Conservation (phyloP, 2,797 vertebrate genomes). For the Eulemur coronatus region DNA sequence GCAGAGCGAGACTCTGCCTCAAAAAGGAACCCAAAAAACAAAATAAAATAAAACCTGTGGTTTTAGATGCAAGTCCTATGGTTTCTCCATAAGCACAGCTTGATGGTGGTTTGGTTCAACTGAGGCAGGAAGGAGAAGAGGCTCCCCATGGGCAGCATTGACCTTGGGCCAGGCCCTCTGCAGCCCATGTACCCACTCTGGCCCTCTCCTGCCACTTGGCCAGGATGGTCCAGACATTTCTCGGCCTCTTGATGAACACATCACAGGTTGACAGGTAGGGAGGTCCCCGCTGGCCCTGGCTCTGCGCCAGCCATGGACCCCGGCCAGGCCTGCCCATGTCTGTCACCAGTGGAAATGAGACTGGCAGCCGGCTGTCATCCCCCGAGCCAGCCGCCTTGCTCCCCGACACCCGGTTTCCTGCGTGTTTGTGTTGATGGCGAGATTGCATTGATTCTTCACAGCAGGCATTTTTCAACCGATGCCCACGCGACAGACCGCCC, state of each 20-base stretch:
- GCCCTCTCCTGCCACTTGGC: not conserved
- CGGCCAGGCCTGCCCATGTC: not conserved
- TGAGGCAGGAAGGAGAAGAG: not conserved
- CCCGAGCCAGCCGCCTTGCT: not conserved
- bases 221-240: not conserved
- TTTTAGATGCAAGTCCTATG: rapidly evolving
- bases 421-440: rapidly evolving
- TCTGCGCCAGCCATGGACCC: not conserved
- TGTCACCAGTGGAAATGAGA: conserved; percentile 35
- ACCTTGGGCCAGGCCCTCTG: not conserved
- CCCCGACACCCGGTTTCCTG: not conserved
- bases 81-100: not conserved
- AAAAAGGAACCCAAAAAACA: too few species aligned
- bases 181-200: rapidly evolving
- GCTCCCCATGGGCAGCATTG: rapidly evolving
- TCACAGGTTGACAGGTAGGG: conserved; percentile 40
- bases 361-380: not conserved
- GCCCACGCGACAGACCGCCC: not conserved
- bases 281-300: not conserved
- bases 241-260: not conserved
- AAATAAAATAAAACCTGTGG: not conserved
- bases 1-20: too few species aligned
- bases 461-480: rapidly evolving
- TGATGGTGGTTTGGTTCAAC: not conserved
- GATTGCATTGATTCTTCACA: not conserved